Conservation (phyloP, 2,888 invertebrate species). For the Geotrupes spiniger region DNA sequence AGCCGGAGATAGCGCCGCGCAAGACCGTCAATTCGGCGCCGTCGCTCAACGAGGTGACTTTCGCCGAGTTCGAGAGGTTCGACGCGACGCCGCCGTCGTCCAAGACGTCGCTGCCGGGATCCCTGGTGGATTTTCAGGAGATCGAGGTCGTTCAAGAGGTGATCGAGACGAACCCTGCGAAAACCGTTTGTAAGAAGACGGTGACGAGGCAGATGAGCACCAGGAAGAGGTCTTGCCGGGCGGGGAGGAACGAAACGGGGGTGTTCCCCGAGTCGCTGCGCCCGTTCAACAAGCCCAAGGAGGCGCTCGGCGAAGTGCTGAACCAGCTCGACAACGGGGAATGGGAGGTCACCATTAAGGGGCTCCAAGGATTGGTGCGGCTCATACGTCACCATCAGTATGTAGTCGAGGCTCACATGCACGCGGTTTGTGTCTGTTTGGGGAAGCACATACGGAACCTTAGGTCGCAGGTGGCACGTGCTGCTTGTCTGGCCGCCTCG, state of each 20-base stretch:
- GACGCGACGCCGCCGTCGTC: constrained; percentile 29
- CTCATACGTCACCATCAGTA: constrained; percentile 67
- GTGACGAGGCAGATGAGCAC: constrained; percentile 22
- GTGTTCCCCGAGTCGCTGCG: constrained; percentile 37
- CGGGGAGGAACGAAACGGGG: constrained; percentile 23
- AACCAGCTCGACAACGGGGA: constrained; percentile 68
- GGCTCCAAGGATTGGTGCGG: constrained; percentile 66
- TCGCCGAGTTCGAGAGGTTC: constrained; percentile 19
- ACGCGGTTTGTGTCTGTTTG: constrained; percentile 67
- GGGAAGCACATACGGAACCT: constrained; percentile 82
- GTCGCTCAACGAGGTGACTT: constrained; percentile 31
- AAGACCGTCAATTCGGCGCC: constrained; percentile 46
- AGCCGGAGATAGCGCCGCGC: constrained; percentile 38
- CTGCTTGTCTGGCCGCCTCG: constrained; percentile 79
- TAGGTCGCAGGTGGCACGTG: constrained; percentile 87
- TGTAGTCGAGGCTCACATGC: constrained; percentile 62
- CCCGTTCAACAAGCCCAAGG: constrained; percentile 63
- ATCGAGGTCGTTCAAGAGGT: constrained; percentile 22
- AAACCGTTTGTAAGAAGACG: constrained; percentile 22
- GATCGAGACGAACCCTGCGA: constrained; percentile 18
- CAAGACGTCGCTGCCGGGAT: constrained; percentile 33
- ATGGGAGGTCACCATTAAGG: constrained; percentile 78
- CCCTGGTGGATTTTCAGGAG: constrained; percentile 28
- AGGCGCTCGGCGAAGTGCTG: constrained; percentile 61
- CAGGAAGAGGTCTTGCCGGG: constrained; percentile 25